Conservation (phyloP, 2,888 invertebrate species). For the Trisateles emortualis region DNA sequence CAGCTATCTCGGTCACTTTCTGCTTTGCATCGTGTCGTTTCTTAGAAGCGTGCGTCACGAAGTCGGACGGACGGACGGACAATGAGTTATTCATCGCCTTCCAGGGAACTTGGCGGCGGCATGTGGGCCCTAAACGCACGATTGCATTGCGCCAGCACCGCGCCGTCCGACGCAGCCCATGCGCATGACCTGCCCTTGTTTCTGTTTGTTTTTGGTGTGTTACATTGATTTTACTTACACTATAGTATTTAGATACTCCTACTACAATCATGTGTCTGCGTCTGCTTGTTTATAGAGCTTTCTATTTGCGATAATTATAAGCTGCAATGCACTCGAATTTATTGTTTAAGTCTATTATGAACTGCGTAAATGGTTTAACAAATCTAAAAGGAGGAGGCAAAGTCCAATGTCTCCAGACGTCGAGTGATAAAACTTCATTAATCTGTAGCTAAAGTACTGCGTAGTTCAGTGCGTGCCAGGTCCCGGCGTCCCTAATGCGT, state of each 20-base stretch:
- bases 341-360: conserved; percentile 5
- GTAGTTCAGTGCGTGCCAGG: conserved; percentile 68
- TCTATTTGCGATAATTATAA: not conserved
- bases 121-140: conserved; percentile 82
- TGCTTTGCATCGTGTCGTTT: conserved; percentile 71
- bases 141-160: conserved; percentile 70
- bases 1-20: conserved; percentile 79
- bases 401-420: conserved; percentile 47
- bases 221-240: conserved; percentile 23
- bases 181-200: conserved; percentile 75
- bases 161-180: conserved; percentile 57
- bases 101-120: conserved; percentile 82
- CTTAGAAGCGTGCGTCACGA: conserved; percentile 83
- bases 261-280: not conserved
- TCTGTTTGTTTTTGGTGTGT: conserved; percentile 62
- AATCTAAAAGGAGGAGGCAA: conserved; percentile 28
- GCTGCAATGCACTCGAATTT: not conserved
- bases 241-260: not conserved
- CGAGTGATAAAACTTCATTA: conserved; percentile 50
- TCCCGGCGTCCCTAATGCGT: conserved; percentile 73
- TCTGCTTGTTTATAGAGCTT: too few species aligned
- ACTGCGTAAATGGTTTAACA: conserved; percentile 18
- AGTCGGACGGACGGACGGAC: conserved; percentile 79
- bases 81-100: conserved; percentile 87
- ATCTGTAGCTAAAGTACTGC: conserved; percentile 46